Evolutionary conservation across 1,140 invertebrate genomes (phyloP), one percentile per base, ranked within the genome.

Genomic region (Drosophila nigrodunni): DNA sequence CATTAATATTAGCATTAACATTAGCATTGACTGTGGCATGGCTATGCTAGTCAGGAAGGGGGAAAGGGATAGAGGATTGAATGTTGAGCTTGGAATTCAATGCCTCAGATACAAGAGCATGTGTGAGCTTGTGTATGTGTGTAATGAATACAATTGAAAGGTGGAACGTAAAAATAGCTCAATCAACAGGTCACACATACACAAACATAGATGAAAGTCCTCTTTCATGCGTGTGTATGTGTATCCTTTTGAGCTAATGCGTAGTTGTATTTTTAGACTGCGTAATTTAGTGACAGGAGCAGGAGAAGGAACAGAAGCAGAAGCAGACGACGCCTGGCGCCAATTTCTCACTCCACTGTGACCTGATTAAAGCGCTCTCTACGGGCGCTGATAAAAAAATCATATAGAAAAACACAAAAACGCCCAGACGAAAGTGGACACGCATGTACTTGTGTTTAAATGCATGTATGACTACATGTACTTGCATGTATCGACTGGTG

Each of bases 181-280:
- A 77, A 77, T 83, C 81, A 83, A 83, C 81, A 83, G 81, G 81
- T 83, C 80, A 44, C 9, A 47, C 15, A 43, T 43, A 35, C 43
- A 75, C 43, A 64, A 43, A 66, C 15, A 35, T 10, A 10, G 9
- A 43, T 54, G 6, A 30, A 30, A 30, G 25, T 41, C 13, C 21
- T 39, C 30, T 34, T 7, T 3, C 10, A 43, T 21, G 37, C 43
- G 15, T 15, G 4, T 34, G 47, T 43, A 37, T 58, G 43, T 37
- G 37, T 44, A 72, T 58, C 52, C 52, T 43, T 58, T 58, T 57
- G 7, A 49, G 54, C 37, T 50, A 57, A 66, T 66, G 69, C 52
- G 52, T 66, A 65, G 46, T 62, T 54, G 9, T 72, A 66, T 72
- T 66, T 72, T 58, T 72, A 72, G 61, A 43, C 25, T 44, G 25